Evolutionary conservation across 2,888 invertebrate species (phyloP).

Genomic region (Dastarcus helophoroides): DNA sequence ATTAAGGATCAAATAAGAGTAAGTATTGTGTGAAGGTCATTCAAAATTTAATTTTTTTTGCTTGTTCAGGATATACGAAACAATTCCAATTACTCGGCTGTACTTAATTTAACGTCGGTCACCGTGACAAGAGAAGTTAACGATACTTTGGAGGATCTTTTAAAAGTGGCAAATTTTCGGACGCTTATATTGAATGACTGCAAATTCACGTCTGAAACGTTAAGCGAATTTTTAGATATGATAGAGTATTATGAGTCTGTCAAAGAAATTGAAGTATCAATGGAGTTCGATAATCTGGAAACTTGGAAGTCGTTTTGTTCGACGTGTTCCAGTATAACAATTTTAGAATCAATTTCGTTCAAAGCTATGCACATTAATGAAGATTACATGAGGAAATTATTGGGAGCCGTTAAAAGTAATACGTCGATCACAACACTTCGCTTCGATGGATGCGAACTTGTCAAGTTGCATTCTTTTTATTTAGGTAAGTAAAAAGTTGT

Average conservation of each 20-base stretch:
- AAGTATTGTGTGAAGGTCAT: constrained; percentile 9
- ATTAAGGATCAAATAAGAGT: constrained; percentile 24
- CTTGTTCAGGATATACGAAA: constrained; percentile 28
- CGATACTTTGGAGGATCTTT: constrained; percentile 30
- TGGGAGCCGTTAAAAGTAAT: constrained; percentile 25
- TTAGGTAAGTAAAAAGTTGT: constrained; percentile 22
- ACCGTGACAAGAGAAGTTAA: constrained; percentile 30
- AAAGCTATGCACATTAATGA: constrained; percentile 28
- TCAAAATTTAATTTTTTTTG: not conserved
- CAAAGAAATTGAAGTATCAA: constrained; percentile 26
- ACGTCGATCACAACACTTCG: constrained; percentile 26
- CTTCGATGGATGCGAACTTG: constrained; percentile 28
- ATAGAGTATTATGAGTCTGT: constrained; percentile 31
- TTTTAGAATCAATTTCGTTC: constrained; percentile 26
- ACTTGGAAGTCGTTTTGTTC: constrained; percentile 29
- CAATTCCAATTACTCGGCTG: constrained; percentile 30
- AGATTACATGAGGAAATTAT: constrained; percentile 25
- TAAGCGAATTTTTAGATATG: constrained; percentile 31
- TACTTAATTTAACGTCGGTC: constrained; percentile 26
- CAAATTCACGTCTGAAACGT: constrained; percentile 27
- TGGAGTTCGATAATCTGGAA: constrained; percentile 27
- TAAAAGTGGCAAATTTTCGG: constrained; percentile 31
- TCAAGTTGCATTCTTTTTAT: constrained; percentile 28
- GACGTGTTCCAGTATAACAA: constrained; percentile 24
- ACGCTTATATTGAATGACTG: constrained; percentile 27